Evolutionary conservation across 2,113 vertebrate species (phyloP), one percentile per base, ranked within the genome.

Genomic region (Tursiops truncatus): DNA sequence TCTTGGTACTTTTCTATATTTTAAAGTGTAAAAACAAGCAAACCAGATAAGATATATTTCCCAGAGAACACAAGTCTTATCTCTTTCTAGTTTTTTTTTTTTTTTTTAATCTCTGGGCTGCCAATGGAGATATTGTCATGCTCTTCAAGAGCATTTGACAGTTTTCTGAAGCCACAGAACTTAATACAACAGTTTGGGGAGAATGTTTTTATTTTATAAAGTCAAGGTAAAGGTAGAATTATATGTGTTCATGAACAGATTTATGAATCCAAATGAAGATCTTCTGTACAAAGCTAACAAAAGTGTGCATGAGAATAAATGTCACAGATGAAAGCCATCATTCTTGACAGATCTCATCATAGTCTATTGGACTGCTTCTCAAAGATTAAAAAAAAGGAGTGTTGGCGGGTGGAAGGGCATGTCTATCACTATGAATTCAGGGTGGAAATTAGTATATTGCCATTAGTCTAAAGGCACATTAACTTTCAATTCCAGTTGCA

Each of bases 241-340:
- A 41, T 83, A 95, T 89, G 71, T 97, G 97, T 96, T 98, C 98
- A 98, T 97, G 97, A 98, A 90, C 96, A 98, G 77, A 33, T 98
- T 98, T 97, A 96, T 98, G 97, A 97, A 98, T 98, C 98, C 44
- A 83, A 98, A 98, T 97, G 96, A 97, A 98, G 95, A 95, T 96
- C 95, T 98, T 93, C 92, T 97, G 96, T 96, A 97, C 70, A 98
- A 97, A 98, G 93, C 92, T 86, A 97, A 97, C 94, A 98, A 97
- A 98, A 86, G 88, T 80, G 68, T 90, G 97, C 96, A 92, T 92
- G 97, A 96, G 95, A 97, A 98, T 97, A 98, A 98, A 98, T 98
- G 98, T 98, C 98, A 98, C 89, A 93, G 97, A 97, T 97, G 91
- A 98, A 98, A 98, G 96, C 0, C 0, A 60, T 88, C 44, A 1